Percentiles rank a stretch among this genome's conserved stretches.
Conservation (phyloP, 2,113 vertebrate genomes). For the Cygnus buccinator region DNA sequence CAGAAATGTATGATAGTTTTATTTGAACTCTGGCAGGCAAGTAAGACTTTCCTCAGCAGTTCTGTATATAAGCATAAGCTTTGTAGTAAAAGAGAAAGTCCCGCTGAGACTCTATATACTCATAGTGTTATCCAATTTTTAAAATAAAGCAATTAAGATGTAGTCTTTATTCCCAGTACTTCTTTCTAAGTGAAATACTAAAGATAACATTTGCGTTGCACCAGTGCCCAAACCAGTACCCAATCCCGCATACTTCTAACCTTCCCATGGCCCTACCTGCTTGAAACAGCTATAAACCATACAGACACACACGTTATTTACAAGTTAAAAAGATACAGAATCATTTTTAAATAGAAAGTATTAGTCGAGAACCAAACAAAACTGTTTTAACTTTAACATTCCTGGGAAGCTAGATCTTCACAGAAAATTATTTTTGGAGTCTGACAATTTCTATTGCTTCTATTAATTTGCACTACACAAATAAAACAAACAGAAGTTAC, state of each 20-base stretch:
- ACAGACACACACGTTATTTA: not conserved
- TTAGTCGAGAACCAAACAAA: not conserved
- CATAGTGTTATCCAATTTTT: not conserved
- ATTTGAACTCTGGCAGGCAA: not conserved
- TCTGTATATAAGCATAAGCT: not conserved
- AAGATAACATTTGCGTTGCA: not conserved
- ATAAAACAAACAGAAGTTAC: not conserved
- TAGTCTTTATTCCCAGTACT: not conserved
- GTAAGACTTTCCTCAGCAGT: not conserved
- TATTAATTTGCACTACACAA: not conserved
- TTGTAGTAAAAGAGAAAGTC: not conserved
- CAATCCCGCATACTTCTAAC: accelerated
- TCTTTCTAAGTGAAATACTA: not conserved
- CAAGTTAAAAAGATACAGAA: not conserved
- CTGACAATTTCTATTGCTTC: not conserved
- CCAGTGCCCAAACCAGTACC: not conserved
- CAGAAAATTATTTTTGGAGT: not conserved
- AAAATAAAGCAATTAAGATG: not conserved
- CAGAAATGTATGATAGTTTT: not conserved
- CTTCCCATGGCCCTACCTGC: not conserved
- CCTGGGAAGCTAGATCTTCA: not conserved
- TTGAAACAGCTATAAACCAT: not conserved
- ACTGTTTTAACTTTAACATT: not conserved
- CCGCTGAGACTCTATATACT: not conserved
- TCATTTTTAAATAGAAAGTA: not conserved